Base-by-base conservation (phyloP, 2,113 vertebrate species). In the Pomatorhinus ruficollis region DNA sequence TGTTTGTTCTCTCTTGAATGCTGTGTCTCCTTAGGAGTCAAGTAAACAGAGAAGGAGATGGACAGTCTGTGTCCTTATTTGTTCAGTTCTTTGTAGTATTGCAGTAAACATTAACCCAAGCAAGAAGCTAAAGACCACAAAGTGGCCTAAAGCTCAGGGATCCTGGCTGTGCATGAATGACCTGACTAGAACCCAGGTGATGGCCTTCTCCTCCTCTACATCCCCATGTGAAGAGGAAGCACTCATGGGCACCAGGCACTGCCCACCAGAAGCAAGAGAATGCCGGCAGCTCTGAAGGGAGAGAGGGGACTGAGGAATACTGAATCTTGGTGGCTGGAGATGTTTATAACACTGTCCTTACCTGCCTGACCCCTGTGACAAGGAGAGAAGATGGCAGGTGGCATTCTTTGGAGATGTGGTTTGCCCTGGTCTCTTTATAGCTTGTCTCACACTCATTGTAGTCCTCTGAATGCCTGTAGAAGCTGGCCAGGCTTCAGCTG, bases 211-310 rank as follows among this genome's bases (percentile, higher is more conserved):
- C 27, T 66, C 45, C 23, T 74, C 60, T 19, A 30, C 37, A 47
- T 5, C 5, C 12, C 20, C 12, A 22, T 4, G 12, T 3, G 9
- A 64, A 87, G 60, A 25, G 31, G 42, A 66, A 75, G 35, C 0
- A 0, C 42, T 0, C 0, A 15, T 40, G 25, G 21, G 37, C 1
- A 3, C 30, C 23, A 35, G 60, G 35, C 37, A 42, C 25, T 68
- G 45, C 42, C 19, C 33, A 42, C 20, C 15, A 9, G 35, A 25
- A 63, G 45, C 15, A 25, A 39, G 28, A 82, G 28, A 76, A n/a
- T 0, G 0, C 17, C 0, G 0, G 33, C 23, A 72, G 31, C 33
- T 85, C 56, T 0, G 7, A 75, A 44, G 24, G 60, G 27, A 2
- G 1, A 69, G 54, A 9, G 3, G 13, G 9, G 21, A 52, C 15